Percentiles rank a stretch among this genome's conserved stretches.
Conservation (phyloP, 2,888 invertebrate species). For the Deilephila elpenor region DNA sequence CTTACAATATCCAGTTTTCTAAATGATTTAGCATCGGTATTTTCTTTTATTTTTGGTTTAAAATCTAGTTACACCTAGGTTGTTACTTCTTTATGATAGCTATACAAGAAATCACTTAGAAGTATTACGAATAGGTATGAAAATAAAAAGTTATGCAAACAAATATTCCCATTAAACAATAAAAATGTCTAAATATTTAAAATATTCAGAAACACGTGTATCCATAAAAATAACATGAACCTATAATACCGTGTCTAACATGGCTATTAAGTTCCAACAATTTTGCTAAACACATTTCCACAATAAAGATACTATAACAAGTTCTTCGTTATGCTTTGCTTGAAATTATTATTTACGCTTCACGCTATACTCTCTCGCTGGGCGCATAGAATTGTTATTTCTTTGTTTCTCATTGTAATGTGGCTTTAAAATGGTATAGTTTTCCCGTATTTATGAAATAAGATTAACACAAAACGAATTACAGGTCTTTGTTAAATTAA, state of each 20-base stretch:
- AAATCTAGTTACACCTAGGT: no score
- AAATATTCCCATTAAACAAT: neutral
- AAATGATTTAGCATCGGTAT: no score
- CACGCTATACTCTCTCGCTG: conserved; percentile 10
- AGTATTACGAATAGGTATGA: no score
- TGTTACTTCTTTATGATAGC: no score
- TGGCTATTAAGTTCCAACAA: conserved; percentile 7
- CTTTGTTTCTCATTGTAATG: neutral
- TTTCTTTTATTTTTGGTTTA: no score
- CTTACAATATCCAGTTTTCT: no score
- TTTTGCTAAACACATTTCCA: conserved; percentile 12
- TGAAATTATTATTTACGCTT: conserved; percentile 25
- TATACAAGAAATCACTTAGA: no score
- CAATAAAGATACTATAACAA: conserved; percentile 10
- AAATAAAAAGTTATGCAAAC: neutral
- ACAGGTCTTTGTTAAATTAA: neutral
- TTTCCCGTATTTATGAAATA: neutral
- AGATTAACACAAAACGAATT: neutral
- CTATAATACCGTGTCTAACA: conserved; percentile 15
- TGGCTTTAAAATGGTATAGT: neutral
- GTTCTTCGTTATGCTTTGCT: conserved; percentile 24
- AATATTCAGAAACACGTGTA: neutral
- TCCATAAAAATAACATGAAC: neutral
- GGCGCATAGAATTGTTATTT: neutral
- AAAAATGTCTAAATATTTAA: neutral